Evolutionary conservation across 2,888 invertebrate species (phyloP).

Genomic region (Lathronympha strigana): DNA sequence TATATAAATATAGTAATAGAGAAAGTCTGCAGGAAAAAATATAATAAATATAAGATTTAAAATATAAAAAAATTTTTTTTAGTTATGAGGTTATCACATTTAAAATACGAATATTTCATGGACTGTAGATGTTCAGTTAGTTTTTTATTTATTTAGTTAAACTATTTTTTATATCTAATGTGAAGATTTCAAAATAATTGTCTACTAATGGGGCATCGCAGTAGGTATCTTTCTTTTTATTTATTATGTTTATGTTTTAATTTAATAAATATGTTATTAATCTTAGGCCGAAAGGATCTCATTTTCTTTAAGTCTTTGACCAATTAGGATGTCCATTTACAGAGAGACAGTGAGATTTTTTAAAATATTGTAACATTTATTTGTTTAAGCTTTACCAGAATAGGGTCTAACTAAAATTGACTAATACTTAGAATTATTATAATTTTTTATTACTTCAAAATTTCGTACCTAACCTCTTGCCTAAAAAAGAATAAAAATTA

Average conservation of each 20-base stretch:
- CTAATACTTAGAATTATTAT: background rate
- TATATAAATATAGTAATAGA: slow-evolving; percentile 4
- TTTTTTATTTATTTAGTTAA: too few species aligned
- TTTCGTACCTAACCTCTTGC: slow-evolving; percentile 10
- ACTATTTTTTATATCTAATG: too few species aligned
- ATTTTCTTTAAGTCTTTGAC: slow-evolving; percentile 33
- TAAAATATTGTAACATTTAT: background rate
- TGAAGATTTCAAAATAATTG: too few species aligned
- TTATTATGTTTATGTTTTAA: background rate
- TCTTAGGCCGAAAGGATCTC: slow-evolving; percentile 33
- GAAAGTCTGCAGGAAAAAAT: slow-evolving; percentile 22
- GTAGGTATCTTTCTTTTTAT: too few species aligned
- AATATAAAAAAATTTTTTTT: too few species aligned
- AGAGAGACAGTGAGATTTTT: slow-evolving; percentile 4
- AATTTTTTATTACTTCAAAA: background rate
- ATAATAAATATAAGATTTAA: too few species aligned
- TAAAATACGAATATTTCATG: too few species aligned
- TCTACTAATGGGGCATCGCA: too few species aligned
- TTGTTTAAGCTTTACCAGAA: slow-evolving; percentile 9
- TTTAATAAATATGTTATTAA: slow-evolving; percentile 7
- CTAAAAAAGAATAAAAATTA: background rate
- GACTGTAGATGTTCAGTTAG: too few species aligned
- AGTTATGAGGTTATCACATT: too few species aligned
- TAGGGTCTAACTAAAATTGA: background rate
- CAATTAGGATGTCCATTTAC: slow-evolving; percentile 21